Conservation (phyloP, 1,140 invertebrate species). For the Diuraphis noxia region DNA sequence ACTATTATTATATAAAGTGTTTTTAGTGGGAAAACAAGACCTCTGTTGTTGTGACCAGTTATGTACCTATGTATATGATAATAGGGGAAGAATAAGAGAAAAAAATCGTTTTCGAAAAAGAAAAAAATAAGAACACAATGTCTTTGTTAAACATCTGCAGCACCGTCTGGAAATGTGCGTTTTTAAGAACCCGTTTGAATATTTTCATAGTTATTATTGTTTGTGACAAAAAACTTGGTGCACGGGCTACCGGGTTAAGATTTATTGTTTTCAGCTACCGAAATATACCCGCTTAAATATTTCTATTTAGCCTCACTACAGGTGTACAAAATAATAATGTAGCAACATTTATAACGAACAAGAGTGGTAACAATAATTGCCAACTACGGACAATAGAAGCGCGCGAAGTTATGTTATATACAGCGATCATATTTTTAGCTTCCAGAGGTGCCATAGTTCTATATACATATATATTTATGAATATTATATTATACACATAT, state of each 20-base stretch:
- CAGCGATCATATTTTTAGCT: slow-evolving; percentile 26
- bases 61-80: background rate
- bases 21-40: slow-evolving; percentile 12
- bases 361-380: background rate
- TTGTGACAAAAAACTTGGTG: slow-evolving; percentile 10
- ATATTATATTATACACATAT: background rate
- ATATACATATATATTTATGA: no score
- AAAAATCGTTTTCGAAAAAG: background rate
- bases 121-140: slow-evolving; percentile 16
- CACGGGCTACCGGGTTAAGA: slow-evolving; percentile 26
- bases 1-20: background rate
- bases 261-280: slow-evolving; percentile 49
- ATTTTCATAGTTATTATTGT: slow-evolving; percentile 36
- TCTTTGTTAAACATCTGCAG: slow-evolving; percentile 35
- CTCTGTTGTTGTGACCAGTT: background rate
- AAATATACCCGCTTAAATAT: slow-evolving; percentile 20
- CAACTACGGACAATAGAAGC: slow-evolving; percentile 15
- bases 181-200: slow-evolving; percentile 35
- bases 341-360: background rate
- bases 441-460: background rate
- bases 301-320: slow-evolving; percentile 24
- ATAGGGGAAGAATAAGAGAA: background rate
- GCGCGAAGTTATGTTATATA: background rate
- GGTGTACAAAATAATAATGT: slow-evolving; percentile 2
- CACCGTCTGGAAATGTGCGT: background rate